Evolutionary conservation across 2,797 vertebrate genomes (phyloP), one percentile per base, ranked within the genome.

Genomic region (Periparus ater): DNA sequence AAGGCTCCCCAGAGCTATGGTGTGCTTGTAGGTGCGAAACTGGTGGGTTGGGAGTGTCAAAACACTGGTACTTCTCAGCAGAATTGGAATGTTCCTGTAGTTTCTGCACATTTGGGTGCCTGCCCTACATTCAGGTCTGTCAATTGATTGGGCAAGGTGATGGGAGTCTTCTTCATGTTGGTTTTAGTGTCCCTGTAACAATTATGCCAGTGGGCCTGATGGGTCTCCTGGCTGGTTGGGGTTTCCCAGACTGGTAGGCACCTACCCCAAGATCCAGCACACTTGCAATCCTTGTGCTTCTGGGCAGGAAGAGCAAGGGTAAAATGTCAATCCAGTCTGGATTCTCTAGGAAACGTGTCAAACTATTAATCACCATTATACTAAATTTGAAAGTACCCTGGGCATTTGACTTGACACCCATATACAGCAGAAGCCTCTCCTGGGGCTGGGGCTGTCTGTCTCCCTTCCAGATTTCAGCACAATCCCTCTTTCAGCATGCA

Each of bases 61-160:
- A 42, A 10, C 27, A 29, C 30, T 11, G 29, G 10, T 15, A 8
- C 7, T 5, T 48, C 63, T 62, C 48, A 75, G 32, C 48, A 71
- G 47, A 40, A 4, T 5, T 75, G 47, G 48, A 54, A 23, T 27
- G 6, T 36, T 30, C 25, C 53, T 67, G 11, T 40, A 57, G 16
- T 75, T 60, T 34, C 1, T 63, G 30, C 0, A 0, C 11, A 53
- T 91, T 36, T 40, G 22, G 10, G 19, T 82, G 32, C 13, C 19
- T 40, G 38, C 38, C 38, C 25, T 44, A 19, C 14, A 6, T 36
- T 70, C 27, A 62, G 32, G 29, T 82, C 38, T 77, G 7, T 21
- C 36, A 29, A 1, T 9, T 14, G 51, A 13, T 6, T 32, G 22
- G 12, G 9, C 23, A 32, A 29, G 38, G 27, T 29, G 32, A 29